Evolutionary conservation across 2,888 invertebrate species (phyloP), one percentile per base, ranked within the genome.

Genomic region (Mallateleia sp.): DNA sequence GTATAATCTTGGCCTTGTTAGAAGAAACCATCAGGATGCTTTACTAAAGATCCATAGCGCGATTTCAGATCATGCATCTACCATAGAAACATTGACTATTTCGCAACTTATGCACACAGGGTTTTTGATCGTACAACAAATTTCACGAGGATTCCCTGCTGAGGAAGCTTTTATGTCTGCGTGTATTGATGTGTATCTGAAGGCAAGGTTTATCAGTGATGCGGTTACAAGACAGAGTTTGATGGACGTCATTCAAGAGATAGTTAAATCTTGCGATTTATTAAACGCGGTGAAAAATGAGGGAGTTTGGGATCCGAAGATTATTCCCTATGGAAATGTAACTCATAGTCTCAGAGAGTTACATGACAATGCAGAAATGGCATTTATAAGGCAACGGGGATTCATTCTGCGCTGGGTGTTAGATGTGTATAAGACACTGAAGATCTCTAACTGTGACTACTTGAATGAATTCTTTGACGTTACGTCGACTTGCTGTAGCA

Each of bases 121-220:
- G 0, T 96, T 96, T 89, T 94, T 97, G 79, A 96, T 96, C 50
- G 96, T 96, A 67, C 97, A 97, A 93, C 97, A 97, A 94, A 93
- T 97, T 50, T 95, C 96, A 2, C 95, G 97, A 64, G 97, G 97
- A 0, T 96, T 96, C 67, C 93, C 96, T 0, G 93, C 95, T n/a
- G 91, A 93, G 14, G 95, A 95, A n/a, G 96, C 97, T 0, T 95
- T 97, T 81, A 90, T 95, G 3, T 96, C 96, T 66, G 96, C 96
- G 80, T 96, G 97, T 88, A 94, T 96, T 0, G 97, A 97, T 92
- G 96, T 97, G 15, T 98, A 97, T 91, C 96, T 96, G 5, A 96
- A 96, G 90, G 95, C 96, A 0, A 95, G 96, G 90, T 95, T 95
- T 9, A 88, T 94, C 9, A 90, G 90, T 5, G 96, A 96, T 78